Percentiles rank a stretch among this genome's conserved stretches.
Conservation (phyloP, 1,140 invertebrate genomes). For the Drosophila kepulauana region DNA sequence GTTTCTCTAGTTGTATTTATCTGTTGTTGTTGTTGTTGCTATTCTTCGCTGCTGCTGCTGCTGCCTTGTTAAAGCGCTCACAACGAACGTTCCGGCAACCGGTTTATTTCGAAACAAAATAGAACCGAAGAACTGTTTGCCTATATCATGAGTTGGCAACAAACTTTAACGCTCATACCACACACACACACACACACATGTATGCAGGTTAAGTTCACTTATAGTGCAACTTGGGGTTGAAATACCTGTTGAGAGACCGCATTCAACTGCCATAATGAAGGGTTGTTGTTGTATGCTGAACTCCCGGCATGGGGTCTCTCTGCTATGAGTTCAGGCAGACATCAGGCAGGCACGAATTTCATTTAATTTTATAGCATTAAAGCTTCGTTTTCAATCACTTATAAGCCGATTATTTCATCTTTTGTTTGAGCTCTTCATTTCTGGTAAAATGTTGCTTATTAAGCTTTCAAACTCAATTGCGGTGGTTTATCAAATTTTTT, state of each 20-base stretch:
- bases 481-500: background rate
- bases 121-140: conserved; percentile 60
- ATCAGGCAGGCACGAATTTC: background rate
- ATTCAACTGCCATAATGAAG: conserved; percentile 5
- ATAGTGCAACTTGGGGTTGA: conserved; percentile 45
- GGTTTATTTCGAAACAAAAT: conserved; percentile 78
- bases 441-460: background rate
- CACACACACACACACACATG: background rate
- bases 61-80: conserved; percentile 58
- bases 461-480: background rate
- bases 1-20: conserved; percentile 45
- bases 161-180: conserved; percentile 26
- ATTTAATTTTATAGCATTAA: conserved; percentile 7
- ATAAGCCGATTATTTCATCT: conserved; percentile 2
- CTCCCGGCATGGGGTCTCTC: background rate
- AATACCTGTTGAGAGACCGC: conserved; percentile 34
- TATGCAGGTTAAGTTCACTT: conserved; percentile 32
- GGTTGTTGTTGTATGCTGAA: conserved; percentile 20
- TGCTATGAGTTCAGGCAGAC: background rate
- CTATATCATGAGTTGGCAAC: conserved; percentile 44
- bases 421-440: conserved; percentile 3
- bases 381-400: conserved; percentile 3
- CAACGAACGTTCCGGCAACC: conserved; percentile 48
- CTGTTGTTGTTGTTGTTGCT: conserved; percentile 13
- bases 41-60: conserved; percentile 15